Evolutionary conservation across 2,888 invertebrate species (phyloP).

Genomic region (Ypsolopha sequella): DNA sequence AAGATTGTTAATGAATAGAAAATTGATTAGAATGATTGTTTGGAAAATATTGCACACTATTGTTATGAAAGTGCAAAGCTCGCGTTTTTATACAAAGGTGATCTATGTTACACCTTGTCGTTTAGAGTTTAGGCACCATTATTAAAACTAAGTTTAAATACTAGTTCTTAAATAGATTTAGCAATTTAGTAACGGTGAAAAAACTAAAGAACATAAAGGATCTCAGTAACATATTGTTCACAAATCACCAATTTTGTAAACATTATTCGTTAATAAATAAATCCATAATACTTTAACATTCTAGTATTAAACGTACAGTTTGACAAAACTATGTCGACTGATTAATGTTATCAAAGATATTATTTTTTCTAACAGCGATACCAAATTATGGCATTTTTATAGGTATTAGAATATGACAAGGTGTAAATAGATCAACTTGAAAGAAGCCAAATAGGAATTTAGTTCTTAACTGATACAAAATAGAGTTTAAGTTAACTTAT

Average conservation of each 20-base stretch:
- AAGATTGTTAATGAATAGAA: neutral
- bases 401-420: conserved; percentile 39
- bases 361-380: conserved; percentile 32
- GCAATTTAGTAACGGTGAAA: conserved; percentile 47
- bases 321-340: neutral
- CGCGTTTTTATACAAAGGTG: conserved; percentile 36
- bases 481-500: conserved; percentile 19
- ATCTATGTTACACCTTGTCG: conserved; percentile 62
- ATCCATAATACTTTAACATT: neutral
- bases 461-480: conserved; percentile 42
- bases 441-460: conserved; percentile 66
- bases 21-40: neutral
- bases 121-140: neutral
- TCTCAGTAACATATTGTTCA: conserved; percentile 57
- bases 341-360: neutral
- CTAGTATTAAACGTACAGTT: too few relatives aligned
- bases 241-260: too few relatives aligned
- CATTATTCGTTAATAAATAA: neutral
- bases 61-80: neutral
- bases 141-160: neutral
- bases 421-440: conserved; percentile 69
- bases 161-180: conserved; percentile 16
- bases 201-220: conserved; percentile 52
- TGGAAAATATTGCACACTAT: neutral
- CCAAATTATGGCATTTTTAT: conserved; percentile 59